Percentiles rank a stretch among this genome's conserved stretches.
phyloP scores from a whole-genome alignment of 2,797 vertebrate species.

The Acropternis orthonyx region DNA sequence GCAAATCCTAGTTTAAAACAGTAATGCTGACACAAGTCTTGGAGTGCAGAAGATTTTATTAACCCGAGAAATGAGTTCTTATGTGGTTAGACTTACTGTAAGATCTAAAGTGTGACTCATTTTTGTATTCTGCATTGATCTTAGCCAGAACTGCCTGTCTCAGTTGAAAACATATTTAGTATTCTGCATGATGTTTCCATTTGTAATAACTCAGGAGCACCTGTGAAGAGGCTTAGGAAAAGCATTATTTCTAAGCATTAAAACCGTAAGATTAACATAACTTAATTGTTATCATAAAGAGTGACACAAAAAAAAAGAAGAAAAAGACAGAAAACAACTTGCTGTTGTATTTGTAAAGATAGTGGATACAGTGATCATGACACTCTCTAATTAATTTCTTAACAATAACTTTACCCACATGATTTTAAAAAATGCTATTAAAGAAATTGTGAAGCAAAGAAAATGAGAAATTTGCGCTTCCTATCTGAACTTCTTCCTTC shows the following conservation, averaged over 20 bases:
- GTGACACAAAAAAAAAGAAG: background rate
- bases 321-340: background rate
- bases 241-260: background rate
- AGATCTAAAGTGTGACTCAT: constrained; percentile 14
- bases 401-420: background rate
- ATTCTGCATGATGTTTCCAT: background rate
- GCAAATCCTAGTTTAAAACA: background rate
- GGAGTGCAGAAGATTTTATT: background rate
- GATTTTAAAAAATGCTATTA: background rate
- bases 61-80: background rate
- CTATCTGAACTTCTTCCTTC: background rate
- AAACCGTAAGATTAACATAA: background rate
- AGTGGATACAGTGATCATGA: background rate
- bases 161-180: background rate
- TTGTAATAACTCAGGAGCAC: background rate
- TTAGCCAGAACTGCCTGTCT: background rate
- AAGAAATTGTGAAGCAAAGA: background rate
- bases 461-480: background rate
- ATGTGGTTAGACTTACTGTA: background rate
- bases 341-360: background rate
- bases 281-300: background rate
- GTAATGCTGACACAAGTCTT: constrained; percentile 1
- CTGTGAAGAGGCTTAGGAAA: background rate
- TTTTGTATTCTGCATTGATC: constrained; percentile 19
- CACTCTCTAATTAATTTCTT: background rate